These are phyloP conservation scores for Prionailurus viverrinus DNA, from an alignment of 2,113 vertebrate genomes.

Conservation along the genomic window DNA sequence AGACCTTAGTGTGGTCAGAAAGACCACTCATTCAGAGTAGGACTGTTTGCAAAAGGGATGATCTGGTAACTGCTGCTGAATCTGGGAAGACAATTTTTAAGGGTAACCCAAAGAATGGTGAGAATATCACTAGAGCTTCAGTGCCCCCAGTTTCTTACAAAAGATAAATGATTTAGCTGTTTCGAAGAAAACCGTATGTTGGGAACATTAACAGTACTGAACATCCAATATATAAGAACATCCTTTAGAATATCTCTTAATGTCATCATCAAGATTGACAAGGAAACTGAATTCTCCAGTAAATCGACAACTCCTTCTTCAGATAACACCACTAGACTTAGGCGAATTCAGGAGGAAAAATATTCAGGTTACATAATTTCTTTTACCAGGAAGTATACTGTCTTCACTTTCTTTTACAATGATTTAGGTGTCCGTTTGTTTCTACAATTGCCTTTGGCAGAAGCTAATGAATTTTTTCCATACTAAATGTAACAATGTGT, in stretches of 20 bases:
- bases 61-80: constrained; percentile 4
- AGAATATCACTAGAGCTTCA: constrained; percentile 14
- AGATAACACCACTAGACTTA: neutral
- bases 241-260: constrained; percentile 60
- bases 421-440: neutral
- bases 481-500: neutral
- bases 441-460: neutral
- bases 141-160: neutral
- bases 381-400: neutral
- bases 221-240: neutral
- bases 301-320: constrained; percentile 47
- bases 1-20: neutral
- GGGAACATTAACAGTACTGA: constrained; percentile 27
- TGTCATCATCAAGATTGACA: constrained; percentile 61
- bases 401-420: constrained; percentile 43
- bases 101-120: constrained; percentile 12
- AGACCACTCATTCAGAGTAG: neutral
- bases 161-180: constrained; percentile 33
- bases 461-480: neutral
- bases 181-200: constrained; percentile 44
- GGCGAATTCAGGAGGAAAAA: constrained; percentile 32
- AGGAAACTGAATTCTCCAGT: constrained; percentile 41
- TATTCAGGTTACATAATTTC: neutral
- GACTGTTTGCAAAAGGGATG: neutral
- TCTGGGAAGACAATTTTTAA: constrained; percentile 40